Percentiles rank a stretch among this genome's conserved stretches.
Conservation (phyloP, 1,140 invertebrate species). For the Andrena cerasifolii region DNA sequence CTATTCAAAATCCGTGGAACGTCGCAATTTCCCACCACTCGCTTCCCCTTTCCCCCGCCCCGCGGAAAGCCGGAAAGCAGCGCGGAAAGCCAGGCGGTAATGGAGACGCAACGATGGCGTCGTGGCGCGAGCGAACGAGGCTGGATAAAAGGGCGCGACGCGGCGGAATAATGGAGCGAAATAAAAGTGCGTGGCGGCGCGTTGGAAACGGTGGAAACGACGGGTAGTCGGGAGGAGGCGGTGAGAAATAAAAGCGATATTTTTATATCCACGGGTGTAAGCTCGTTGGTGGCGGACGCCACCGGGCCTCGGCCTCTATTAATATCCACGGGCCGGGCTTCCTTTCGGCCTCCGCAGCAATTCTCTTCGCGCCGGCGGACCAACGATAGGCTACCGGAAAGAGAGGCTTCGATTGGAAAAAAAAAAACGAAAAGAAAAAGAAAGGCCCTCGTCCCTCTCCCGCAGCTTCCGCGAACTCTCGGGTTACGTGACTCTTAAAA, state of each 20-base stretch:
- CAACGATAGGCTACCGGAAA: constrained; percentile 49
- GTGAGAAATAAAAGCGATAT: constrained; percentile 78
- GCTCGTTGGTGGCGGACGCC: constrained; percentile 70
- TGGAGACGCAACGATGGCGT: too few relatives aligned
- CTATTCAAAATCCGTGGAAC: too few relatives aligned
- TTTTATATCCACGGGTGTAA: constrained; percentile 78
- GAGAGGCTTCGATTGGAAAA: constrained; percentile 19
- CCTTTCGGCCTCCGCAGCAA: constrained; percentile 65
- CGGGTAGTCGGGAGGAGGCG: constrained; percentile 38
- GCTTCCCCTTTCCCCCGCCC: too few relatives aligned
- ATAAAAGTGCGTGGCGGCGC: constrained; percentile 25
- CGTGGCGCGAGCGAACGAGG: not conserved
- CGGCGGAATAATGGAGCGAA: constrained; percentile 24
- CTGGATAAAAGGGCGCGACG: not conserved
- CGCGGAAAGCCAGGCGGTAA: too few relatives aligned
- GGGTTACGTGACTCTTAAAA: not conserved
- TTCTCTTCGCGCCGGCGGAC: constrained; percentile 55
- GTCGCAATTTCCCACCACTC: too few relatives aligned
- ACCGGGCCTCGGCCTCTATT: constrained; percentile 79
- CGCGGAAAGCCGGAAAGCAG: too few relatives aligned
- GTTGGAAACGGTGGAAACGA: constrained; percentile 36
- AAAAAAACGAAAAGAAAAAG: too few relatives aligned
- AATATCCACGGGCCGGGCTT: constrained; percentile 78
- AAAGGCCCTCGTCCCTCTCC: not conserved
- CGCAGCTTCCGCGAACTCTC: constrained; percentile 5